These are phyloP conservation scores for Dendroctonus valens DNA, from an alignment of 1,140 invertebrate species.

Conservation along the genomic window DNA sequence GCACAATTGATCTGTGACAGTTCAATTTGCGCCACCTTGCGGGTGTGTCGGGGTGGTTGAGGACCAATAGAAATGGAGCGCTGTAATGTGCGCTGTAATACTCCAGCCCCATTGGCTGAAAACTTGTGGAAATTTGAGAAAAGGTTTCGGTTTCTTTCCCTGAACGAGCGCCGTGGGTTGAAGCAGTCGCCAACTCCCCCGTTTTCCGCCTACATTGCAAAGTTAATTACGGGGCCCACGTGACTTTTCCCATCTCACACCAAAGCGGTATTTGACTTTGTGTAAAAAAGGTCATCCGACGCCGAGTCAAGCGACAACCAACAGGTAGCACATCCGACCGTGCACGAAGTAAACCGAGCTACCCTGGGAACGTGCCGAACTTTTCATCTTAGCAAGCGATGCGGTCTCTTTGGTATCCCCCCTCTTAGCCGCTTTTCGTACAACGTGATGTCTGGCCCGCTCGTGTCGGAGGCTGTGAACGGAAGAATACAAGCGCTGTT, in stretches of 20 bases:
- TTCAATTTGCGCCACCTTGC: too few relatives aligned
- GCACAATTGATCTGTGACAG: too few relatives aligned
- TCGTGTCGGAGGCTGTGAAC: conserved; percentile 34
- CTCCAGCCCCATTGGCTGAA: too few relatives aligned
- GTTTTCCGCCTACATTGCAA: conserved; percentile 1
- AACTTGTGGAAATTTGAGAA: too few relatives aligned
- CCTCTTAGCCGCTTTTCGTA: background rate
- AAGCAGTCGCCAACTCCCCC: background rate
- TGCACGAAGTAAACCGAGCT: conserved; percentile 21
- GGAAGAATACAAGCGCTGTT: conserved; percentile 16
- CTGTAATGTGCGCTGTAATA: too few relatives aligned
- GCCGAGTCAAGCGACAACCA: conserved; percentile 18
- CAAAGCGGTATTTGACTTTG: conserved; percentile 9
- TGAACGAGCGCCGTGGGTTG: too few relatives aligned
- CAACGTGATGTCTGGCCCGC: conserved; percentile 16
- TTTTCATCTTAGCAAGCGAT: conserved; percentile 33
- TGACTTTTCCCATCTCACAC: conserved; percentile 15
- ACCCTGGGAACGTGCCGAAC: conserved; percentile 40
- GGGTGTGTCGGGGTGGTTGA: too few relatives aligned
- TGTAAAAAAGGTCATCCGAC: conserved; percentile 25
- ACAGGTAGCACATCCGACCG: conserved; percentile 32
- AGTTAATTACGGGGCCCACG: conserved; percentile 13
- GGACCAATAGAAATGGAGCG: too few relatives aligned
- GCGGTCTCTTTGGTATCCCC: conserved; percentile 26
- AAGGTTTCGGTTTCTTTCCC: too few relatives aligned